Evolutionary conservation across 2,888 invertebrate species (phyloP).

Genomic region (Ramazzottius varieornatus): DNA sequence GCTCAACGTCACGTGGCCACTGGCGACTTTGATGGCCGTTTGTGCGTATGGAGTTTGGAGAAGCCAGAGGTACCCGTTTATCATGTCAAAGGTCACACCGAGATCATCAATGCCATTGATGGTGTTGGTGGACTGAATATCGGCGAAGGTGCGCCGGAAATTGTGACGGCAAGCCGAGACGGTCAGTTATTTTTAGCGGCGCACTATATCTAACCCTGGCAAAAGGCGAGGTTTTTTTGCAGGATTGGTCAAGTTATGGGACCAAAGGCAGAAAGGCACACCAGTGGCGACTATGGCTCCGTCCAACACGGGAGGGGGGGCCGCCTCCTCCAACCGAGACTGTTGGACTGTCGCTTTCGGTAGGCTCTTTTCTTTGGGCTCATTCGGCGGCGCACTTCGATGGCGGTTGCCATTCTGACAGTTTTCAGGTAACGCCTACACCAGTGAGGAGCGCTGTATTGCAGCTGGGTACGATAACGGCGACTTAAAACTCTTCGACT

Average conservation of each 20-base stretch:
- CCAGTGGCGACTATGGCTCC: constrained; percentile 74
- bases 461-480: constrained; percentile 88
- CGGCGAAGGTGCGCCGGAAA: constrained; percentile 74
- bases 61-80: constrained; percentile 43
- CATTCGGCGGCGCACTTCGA: no score
- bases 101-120: constrained; percentile 69
- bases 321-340: constrained; percentile 38
- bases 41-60: constrained; percentile 62
- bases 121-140: constrained; percentile 54
- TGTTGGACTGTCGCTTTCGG: constrained; percentile 81
- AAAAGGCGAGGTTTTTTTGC: constrained; percentile 11
- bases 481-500: constrained; percentile 72
- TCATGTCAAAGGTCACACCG: constrained; percentile 47
- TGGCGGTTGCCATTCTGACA: no score
- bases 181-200: constrained; percentile 29
- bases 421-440: constrained; percentile 45
- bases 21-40: constrained; percentile 59
- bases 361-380: no score
- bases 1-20: constrained; percentile 56
- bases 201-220: no score
- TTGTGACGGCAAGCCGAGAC: constrained; percentile 74
- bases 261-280: constrained; percentile 56
- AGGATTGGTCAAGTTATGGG: constrained; percentile 80
- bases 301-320: constrained; percentile 28
- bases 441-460: constrained; percentile 53